Percentiles rank a stretch among this genome's conserved stretches.
phyloP scores from a whole-genome alignment of 2,113 vertebrate genomes.

The Marmota flaviventris region DNA sequence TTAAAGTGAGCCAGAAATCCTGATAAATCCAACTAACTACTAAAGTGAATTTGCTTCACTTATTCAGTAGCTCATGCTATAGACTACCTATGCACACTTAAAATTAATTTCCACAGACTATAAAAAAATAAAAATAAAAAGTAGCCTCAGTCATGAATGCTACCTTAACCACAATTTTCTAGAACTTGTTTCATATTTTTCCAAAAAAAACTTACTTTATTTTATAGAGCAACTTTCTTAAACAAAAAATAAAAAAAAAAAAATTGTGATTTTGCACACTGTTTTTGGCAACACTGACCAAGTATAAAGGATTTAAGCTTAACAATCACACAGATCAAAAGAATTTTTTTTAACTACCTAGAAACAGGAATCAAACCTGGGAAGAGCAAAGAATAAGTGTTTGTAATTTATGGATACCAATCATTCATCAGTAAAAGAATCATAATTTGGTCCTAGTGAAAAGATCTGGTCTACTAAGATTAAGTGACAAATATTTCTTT shows the following conservation, averaged over 20 bases:
- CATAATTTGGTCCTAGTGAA: neutral
- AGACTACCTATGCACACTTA: neutral
- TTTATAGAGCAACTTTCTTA: neutral
- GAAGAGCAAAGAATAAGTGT: neutral
- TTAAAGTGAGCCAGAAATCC: neutral
- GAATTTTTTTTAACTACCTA: neutral
- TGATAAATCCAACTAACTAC: neutral
- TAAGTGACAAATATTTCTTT: neutral
- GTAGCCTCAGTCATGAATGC: neutral
- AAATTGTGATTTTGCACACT: neutral
- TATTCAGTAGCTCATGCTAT: neutral
- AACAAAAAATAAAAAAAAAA: slow-evolving; percentile 38
- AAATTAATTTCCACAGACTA: neutral
- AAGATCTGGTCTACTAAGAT: neutral
- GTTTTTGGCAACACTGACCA: neutral
- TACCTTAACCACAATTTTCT: neutral
- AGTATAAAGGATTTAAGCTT: neutral
- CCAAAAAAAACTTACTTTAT: slow-evolving; percentile 36
- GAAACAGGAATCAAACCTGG: slow-evolving; percentile 10
- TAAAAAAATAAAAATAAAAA: slow-evolving; percentile 6
- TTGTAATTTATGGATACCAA: neutral
- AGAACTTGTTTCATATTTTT: neutral
- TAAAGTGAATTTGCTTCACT: neutral
- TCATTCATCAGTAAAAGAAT: neutral
- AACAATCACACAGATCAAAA: neutral